Evolutionary conservation across 2,113 vertebrate genomes (phyloP).

Genomic region (Isichthys henryi): DNA sequence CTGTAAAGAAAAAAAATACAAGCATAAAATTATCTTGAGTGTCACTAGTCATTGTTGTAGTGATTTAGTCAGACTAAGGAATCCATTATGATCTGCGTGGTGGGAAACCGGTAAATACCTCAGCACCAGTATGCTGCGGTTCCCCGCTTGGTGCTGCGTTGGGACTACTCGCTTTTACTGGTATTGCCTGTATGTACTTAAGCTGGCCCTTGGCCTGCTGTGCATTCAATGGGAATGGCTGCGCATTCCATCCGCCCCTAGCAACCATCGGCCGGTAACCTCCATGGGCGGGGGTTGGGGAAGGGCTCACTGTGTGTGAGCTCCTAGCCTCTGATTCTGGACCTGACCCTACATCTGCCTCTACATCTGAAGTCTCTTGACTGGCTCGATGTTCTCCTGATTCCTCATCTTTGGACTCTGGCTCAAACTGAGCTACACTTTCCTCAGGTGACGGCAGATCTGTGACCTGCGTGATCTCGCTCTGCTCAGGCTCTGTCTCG

Average conservation of each 20-base stretch:
- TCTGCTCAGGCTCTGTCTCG: accelerated
- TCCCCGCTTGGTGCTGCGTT: not conserved
- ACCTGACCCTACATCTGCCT: not conserved
- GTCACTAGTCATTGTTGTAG: not conserved
- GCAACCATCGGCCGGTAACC: not conserved
- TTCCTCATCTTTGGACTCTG: slow-evolving; percentile 18
- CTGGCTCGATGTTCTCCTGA: not conserved
- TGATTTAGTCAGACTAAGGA: not conserved
- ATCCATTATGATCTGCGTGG: not conserved
- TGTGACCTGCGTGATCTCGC: not conserved
- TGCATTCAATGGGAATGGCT: not conserved
- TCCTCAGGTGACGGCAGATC: not conserved
- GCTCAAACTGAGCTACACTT: not conserved
- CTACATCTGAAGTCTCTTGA: slow-evolving; percentile 20
- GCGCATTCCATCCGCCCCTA: not conserved
- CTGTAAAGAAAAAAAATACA: slow-evolving; percentile 16
- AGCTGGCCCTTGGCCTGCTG: not conserved
- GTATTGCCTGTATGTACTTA: not conserved
- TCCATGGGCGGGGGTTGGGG: not conserved
- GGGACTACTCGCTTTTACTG: not conserved
- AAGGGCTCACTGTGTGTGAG: not conserved
- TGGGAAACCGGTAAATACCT: not conserved
- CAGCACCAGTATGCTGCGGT: not conserved
- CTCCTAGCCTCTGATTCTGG: not conserved
- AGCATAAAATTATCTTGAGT: not conserved